phyloP scores from a whole-genome alignment of 2,797 vertebrate species.

The Lophius americanus region DNA sequence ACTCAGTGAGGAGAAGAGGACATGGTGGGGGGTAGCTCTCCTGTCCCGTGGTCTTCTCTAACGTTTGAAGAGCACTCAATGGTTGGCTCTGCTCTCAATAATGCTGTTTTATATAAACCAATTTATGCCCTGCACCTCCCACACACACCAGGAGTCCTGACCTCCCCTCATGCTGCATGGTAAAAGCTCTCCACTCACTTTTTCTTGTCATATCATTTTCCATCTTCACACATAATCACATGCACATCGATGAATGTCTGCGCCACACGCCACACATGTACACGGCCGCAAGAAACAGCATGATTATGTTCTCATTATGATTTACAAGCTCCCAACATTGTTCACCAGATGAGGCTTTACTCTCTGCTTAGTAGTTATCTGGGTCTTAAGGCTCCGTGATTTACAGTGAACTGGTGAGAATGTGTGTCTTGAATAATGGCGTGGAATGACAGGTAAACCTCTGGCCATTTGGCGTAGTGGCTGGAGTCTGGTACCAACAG shows the following conservation, averaged over 20 bases:
- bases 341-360: not conserved
- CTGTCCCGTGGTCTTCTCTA: constrained; percentile 55
- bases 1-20: constrained; percentile 51
- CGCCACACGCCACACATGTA: not conserved
- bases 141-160: constrained; percentile 62
- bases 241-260: constrained; percentile 5
- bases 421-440: constrained; percentile 30
- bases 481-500: constrained; percentile 61
- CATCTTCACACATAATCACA: constrained; percentile 32
- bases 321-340: not conserved
- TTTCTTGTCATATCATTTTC: constrained; percentile 52
- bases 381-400: constrained; percentile 39
- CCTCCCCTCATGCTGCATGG: constrained; percentile 49
- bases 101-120: constrained; percentile 74
- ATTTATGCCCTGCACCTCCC: constrained; percentile 73
- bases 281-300: constrained; percentile 3
- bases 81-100: constrained; percentile 73
- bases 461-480: constrained; percentile 39
- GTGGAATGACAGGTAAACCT: constrained; percentile 47
- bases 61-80: constrained; percentile 80
- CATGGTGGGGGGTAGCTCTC: constrained; percentile 36
- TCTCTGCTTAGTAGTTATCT: not conserved
- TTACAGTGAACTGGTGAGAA: constrained; percentile 28
- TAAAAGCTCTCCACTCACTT: constrained; percentile 53
- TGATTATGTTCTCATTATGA: not conserved